Base-by-base conservation (phyloP, 2,113 vertebrate species). In the Alosa alosa region DNA sequence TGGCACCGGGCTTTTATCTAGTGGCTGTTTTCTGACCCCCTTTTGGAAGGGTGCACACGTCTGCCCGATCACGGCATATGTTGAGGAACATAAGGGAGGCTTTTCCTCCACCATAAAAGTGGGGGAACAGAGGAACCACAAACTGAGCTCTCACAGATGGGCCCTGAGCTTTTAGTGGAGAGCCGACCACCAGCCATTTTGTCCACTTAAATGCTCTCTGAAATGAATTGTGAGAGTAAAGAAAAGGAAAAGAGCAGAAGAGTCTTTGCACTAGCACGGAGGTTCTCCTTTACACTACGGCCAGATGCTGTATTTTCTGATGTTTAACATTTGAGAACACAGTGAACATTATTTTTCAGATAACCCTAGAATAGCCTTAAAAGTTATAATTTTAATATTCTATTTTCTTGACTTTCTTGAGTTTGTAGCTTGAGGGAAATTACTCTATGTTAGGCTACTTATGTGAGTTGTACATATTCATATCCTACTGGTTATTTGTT, bases 11-110 rank as follows among this genome's bases (percentile, higher is more conserved):
- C 82, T 20, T 49, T 46, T 83, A 84, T 89, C 87, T 86, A 55
- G 87, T 82, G 89, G 86, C 88, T 88, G 88, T 91, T 91, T 90
- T 45, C 83, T 89, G 91, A 94, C 92, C 93, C 50, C 89, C 90
- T 90, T 93, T 94, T 89, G 87, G 88, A 91, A 93, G 87, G 86
- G 88, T 93, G 89, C 89, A 92, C 92, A 91, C 44, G 87, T 91
- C 87, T 86, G 85, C 84, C 90, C 85, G 85, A 90, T 91, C 87
- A 84, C 44, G 84, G 87, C 86, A 84, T 68, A 86, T 84, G 1
- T 75, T 82, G 91, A 81, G 81, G 87, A 89, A 87, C 64, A 72
- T 36, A 15, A 72, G 64, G 64, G 64, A 72, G 25, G 64, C 64
- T 72, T 72, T 72, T 72, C 64, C n/a, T 72, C 64, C 13, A 36